These are phyloP conservation scores for Theodoxus fluviatilis DNA, from an alignment of 2,888 invertebrate species.

Conservation along the genomic window DNA sequence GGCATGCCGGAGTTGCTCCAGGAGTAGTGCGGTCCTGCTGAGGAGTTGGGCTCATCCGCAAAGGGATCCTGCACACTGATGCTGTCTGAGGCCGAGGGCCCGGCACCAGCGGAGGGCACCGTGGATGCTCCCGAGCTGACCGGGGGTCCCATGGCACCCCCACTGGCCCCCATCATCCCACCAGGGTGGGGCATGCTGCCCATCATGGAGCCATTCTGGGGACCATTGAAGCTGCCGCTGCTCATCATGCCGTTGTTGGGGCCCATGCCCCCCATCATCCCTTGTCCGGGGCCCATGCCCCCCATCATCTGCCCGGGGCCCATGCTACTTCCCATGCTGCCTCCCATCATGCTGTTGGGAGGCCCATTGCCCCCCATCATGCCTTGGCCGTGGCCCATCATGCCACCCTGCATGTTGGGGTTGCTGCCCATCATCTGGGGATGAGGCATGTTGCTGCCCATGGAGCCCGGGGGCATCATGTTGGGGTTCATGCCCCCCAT, in stretches of 20 bases:
- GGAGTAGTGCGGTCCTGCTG: too few species aligned
- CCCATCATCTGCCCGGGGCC: conserved; percentile 29
- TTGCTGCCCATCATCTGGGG: conserved; percentile 38
- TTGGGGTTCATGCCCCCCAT: conserved; percentile 43
- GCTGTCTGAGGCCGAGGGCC: conserved; percentile 48
- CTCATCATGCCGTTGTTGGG: conserved; percentile 28
- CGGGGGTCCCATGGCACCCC: conserved; percentile 17
- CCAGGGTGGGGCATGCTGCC: conserved; percentile 29
- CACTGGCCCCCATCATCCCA: conserved; percentile 37
- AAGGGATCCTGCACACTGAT: conserved; percentile 64
- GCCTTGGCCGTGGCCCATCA: conserved; percentile 31
- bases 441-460: conserved; percentile 33
- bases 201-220: conserved; percentile 37
- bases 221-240: conserved; percentile 37
- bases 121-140: conserved; percentile 21
- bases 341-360: conserved; percentile 33
- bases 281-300: too few species aligned
- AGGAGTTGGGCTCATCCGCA: conserved; percentile 57
- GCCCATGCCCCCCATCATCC: conserved; percentile 34
- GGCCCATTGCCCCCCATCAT: conserved; percentile 36
- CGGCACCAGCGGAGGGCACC: conserved; percentile 30
- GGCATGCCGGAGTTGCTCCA: too few species aligned
- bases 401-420: conserved; percentile 29
- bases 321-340: conserved; percentile 35
- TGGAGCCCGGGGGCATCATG: conserved; percentile 40